A percentile compares a stretch with the other conserved stretches of the same genome.
Evolutionary conservation across 2,888 invertebrate species (phyloP).

Genomic region (Trichogramma evanescens): DNA sequence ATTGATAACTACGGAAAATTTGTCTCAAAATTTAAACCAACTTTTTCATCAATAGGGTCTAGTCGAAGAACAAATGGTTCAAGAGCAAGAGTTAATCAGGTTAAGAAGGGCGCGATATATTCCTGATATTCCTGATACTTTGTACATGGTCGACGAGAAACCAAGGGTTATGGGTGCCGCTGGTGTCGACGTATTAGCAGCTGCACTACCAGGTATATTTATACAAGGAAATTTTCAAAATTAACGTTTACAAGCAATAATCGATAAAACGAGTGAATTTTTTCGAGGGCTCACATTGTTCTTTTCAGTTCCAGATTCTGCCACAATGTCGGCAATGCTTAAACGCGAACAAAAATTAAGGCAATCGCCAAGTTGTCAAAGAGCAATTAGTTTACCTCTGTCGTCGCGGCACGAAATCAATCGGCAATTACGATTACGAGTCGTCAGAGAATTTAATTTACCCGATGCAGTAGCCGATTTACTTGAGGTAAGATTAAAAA

Average conservation of each 20-base stretch:
- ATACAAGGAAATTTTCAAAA: background rate
- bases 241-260: background rate
- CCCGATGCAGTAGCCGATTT: conserved; percentile 82
- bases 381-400: conserved; percentile 69
- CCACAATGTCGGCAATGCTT: conserved; percentile 71
- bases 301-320: conserved; percentile 63
- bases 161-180: conserved; percentile 51
- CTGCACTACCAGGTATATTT: conserved; percentile 54
- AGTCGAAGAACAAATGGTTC: conserved; percentile 75
- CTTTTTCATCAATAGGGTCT: conserved; percentile 52
- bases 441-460: conserved; percentile 88
- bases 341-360: conserved; percentile 79
- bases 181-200: conserved; percentile 59
- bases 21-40: background rate
- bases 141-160: conserved; percentile 77
- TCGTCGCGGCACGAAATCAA: conserved; percentile 72
- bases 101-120: conserved; percentile 66
- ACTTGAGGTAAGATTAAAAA: conserved; percentile 50
- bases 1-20: background rate
- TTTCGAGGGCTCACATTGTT: background rate
- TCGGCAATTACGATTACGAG: conserved; percentile 70
- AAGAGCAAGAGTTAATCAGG: conserved; percentile 67
- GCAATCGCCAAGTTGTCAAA: conserved; percentile 69
- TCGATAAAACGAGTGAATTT: background rate
- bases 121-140: conserved; percentile 83